Evolutionary conservation across 1,140 invertebrate genomes (phyloP).

Genomic region (Drosophila suzukii): DNA sequence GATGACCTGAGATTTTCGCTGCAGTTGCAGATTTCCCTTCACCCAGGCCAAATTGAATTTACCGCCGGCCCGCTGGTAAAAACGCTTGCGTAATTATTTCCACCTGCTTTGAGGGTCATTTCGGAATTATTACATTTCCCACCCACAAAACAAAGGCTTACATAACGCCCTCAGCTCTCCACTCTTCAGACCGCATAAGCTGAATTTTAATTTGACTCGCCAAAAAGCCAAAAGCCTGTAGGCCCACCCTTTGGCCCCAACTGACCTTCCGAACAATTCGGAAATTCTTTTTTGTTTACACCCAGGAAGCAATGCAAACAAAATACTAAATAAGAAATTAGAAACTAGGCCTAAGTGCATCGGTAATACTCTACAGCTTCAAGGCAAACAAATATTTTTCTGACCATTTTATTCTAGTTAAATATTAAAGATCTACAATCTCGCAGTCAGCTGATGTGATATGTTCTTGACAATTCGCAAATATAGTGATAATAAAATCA

Average conservation of each 20-base stretch:
- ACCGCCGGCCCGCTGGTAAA: conserved; percentile 11
- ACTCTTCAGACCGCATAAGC: conserved; percentile 47
- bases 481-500: background rate
- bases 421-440: conserved; percentile 2
- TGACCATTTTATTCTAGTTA: background rate
- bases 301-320: conserved; percentile 55
- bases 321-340: conserved; percentile 67
- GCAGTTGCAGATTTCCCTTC: conserved; percentile 35
- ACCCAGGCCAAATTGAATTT: conserved; percentile 58
- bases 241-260: conserved; percentile 9
- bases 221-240: conserved; percentile 16
- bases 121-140: conserved; percentile 60
- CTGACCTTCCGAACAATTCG: conserved; percentile 61
- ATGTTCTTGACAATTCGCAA: background rate
- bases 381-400: background rate
- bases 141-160: conserved; percentile 46
- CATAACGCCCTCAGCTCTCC: conserved; percentile 33
- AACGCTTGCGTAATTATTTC: conserved; percentile 71
- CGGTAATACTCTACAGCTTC: conserved; percentile 12
- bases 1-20: conserved; percentile 73
- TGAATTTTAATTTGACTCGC: conserved; percentile 57
- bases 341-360: background rate
- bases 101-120: conserved; percentile 52
- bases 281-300: conserved; percentile 47
- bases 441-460: conserved; percentile 28